These are phyloP conservation scores for Apogon hyalosoma DNA, from an alignment of 2,797 vertebrate species.

Conservation along the genomic window DNA sequence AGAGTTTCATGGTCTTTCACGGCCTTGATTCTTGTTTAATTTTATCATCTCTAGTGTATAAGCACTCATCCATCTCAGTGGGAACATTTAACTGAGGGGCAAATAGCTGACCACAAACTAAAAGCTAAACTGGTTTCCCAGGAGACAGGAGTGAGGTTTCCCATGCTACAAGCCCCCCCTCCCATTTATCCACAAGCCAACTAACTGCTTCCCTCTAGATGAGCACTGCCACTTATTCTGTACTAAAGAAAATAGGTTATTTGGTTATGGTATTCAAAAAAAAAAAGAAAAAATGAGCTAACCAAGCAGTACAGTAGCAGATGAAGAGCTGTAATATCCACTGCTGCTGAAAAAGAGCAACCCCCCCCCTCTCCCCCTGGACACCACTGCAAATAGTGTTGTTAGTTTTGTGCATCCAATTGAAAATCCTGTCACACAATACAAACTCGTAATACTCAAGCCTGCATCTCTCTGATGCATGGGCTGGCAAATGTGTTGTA, in stretches of 20 bases:
- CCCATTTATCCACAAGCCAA: slow-evolving; percentile 21
- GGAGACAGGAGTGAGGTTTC: slow-evolving; percentile 71
- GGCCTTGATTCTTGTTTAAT: slow-evolving; percentile 44
- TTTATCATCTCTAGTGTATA: slow-evolving; percentile 43
- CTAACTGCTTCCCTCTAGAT: slow-evolving; percentile 18
- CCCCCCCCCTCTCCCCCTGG: neutral
- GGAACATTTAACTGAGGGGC: slow-evolving; percentile 64
- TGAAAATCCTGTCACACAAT: slow-evolving; percentile 48
- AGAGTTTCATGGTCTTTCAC: slow-evolving; percentile 18
- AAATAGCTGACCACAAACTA: slow-evolving; percentile 70
- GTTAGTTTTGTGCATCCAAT: slow-evolving; percentile 55
- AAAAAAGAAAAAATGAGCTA: slow-evolving; percentile 7
- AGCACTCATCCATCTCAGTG: slow-evolving; percentile 55
- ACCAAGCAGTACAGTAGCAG: slow-evolving; percentile 5
- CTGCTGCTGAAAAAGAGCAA: slow-evolving; percentile 9
- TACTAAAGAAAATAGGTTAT: slow-evolving; percentile 16
- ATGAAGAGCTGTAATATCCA: slow-evolving; percentile 10
- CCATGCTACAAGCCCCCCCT: slow-evolving; percentile 46
- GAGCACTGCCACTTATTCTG: slow-evolving; percentile 9
- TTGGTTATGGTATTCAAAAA: slow-evolving; percentile 10
- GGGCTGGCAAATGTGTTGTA: slow-evolving; percentile 3
- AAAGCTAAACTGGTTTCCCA: slow-evolving; percentile 73
- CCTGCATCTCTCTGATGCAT: slow-evolving; percentile 18
- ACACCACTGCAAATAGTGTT: slow-evolving; percentile 42
- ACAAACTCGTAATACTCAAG: slow-evolving; percentile 33